These are phyloP conservation scores for Ctenomys sociabilis DNA, from an alignment of 2,113 vertebrate genomes.

Conservation along the genomic window DNA sequence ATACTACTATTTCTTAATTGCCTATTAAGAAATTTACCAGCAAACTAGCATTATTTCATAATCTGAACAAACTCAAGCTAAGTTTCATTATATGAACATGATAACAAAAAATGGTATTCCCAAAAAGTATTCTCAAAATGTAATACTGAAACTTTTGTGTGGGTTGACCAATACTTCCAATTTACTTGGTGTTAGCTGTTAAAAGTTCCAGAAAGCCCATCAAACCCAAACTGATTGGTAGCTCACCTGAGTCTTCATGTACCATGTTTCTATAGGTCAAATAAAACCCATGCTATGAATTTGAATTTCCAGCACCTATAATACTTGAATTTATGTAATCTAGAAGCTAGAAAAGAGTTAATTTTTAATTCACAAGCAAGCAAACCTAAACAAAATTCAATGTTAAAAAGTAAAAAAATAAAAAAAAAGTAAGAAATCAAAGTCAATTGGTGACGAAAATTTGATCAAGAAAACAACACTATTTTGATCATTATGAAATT, in stretches of 20 bases:
- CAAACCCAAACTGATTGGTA: background rate
- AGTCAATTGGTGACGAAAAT: constrained; percentile 10
- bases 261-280: constrained; percentile 50
- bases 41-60: constrained; percentile 36
- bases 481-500: constrained; percentile 49
- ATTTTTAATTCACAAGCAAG: constrained; percentile 60
- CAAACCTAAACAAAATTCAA: constrained; percentile 30
- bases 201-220: background rate
- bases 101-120: background rate
- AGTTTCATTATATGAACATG: background rate
- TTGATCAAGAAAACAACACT: constrained; percentile 25
- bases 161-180: background rate
- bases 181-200: constrained; percentile 43
- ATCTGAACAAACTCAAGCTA: constrained; percentile 49
- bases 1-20: background rate
- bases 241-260: constrained; percentile 9
- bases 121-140: constrained; percentile 39
- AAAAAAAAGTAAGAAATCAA: constrained; percentile 32
- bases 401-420: background rate
- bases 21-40: constrained; percentile 46
- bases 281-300: constrained; percentile 30
- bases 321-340: constrained; percentile 27
- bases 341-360: constrained; percentile 43
- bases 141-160: constrained; percentile 47
- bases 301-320: constrained; percentile 55